Evolutionary conservation across 2,797 vertebrate species (phyloP).

Genomic region (Malurus splendens): DNA sequence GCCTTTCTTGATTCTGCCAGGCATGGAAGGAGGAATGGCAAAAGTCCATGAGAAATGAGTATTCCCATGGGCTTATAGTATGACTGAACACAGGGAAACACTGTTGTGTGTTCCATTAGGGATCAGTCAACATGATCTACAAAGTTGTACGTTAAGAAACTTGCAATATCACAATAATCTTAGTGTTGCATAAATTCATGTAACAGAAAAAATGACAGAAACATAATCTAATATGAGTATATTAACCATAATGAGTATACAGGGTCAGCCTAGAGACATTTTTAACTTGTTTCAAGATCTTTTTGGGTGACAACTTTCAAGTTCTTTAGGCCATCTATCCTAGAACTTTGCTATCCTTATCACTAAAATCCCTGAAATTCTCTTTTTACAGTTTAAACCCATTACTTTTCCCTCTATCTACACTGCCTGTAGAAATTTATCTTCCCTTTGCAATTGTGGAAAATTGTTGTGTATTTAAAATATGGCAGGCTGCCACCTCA

Average conservation of each 20-base stretch:
- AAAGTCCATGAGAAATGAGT: neutral
- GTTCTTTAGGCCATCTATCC: neutral
- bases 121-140: neutral
- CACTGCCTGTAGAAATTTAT: neutral
- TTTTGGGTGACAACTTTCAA: neutral
- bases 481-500: neutral
- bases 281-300: neutral
- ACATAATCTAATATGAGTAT: neutral
- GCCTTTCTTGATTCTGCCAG: neutral
- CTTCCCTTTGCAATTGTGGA: neutral
- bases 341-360: neutral
- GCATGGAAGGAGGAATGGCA: neutral
- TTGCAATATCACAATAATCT: neutral
- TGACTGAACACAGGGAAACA: neutral
- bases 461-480: neutral
- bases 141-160: neutral
- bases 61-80: neutral
- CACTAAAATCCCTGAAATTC: neutral
- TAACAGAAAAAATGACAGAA: neutral
- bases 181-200: neutral
- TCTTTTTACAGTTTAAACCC: neutral
- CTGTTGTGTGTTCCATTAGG: neutral
- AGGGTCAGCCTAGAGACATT: neutral
- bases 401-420: neutral
- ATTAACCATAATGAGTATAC: neutral